Base-by-base conservation (phyloP, 1,140 invertebrate genomes). In the Drosophila leontia region DNA sequence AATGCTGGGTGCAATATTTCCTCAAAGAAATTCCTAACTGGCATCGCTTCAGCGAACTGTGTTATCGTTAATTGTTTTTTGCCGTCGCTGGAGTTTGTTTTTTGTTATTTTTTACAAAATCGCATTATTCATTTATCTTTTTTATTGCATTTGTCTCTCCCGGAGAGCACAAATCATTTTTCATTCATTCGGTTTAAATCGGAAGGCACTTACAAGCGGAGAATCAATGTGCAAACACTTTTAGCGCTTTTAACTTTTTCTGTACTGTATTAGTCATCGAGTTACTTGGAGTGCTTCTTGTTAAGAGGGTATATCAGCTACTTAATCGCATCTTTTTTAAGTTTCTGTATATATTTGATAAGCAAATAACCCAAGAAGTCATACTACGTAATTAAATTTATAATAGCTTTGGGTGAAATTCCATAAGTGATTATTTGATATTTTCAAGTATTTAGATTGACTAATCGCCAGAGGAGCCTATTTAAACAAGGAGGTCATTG, bases 21-120 rank as follows among this genome's bases (percentile, higher is more conserved):
- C 37, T 41, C 37, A 56, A 71, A 47, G 61, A 71, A 55, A 69
- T 44, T 71, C 17, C 50, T 68, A 68, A 47, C 69, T 45, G 58
- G 23, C 64, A 63, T 23, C 58, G 32, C 29, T 51, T 44, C 47
- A 9, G 3, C 35, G 62, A 55, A 55, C 37, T 37, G 37, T 35
- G 37, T 48, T 67, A 44, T 55, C 67, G 32, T 45, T 80, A 82
- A 83, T 78, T 69, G 50, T 65, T 82, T 61, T 82, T 76, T 61
- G 53, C 17, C 34, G 7, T 47, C n/a, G 37, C n/a, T 9, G 23
- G n/a, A 65, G 23, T 62, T 44, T 26, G 53, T 17, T 51, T 34
- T 51, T 51, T 34, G 0, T 8, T 41, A 1, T 11, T 12, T 9
- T 35, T 35, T 35, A 50, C 23, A 11, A 41, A 67, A 51, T 55